Evolutionary conservation across 2,797 vertebrate genomes (phyloP).

Genomic region (Capromys pilorides): DNA sequence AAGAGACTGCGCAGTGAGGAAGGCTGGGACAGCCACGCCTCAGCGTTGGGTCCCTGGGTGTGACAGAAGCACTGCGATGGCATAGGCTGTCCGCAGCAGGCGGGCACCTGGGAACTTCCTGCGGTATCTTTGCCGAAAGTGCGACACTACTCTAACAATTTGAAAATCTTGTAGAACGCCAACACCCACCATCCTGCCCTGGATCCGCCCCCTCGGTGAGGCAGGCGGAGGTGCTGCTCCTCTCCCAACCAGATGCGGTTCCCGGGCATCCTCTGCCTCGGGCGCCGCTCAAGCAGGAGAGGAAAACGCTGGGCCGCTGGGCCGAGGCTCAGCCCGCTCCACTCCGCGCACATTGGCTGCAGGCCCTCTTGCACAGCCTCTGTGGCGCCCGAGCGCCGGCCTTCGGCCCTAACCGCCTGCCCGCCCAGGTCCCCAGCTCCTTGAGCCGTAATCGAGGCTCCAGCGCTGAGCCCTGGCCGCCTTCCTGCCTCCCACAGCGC

Average conservation of each 20-base stretch:
- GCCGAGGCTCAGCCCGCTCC: not conserved
- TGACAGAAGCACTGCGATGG: not conserved
- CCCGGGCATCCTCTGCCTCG: not conserved
- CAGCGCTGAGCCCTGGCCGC: not conserved
- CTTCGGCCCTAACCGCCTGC: too few relatives aligned
- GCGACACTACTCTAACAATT: not conserved
- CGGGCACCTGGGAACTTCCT: not conserved
- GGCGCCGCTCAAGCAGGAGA: not conserved
- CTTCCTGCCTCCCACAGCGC: not conserved
- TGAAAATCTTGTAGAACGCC: not conserved
- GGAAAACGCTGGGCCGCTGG: not conserved
- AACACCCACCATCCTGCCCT: not conserved
- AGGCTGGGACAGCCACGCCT: not conserved
- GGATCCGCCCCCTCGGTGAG: not conserved
- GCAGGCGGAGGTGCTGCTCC: too few relatives aligned
- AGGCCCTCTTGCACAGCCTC: not conserved
- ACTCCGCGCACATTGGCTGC: not conserved
- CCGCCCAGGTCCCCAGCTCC: not conserved
- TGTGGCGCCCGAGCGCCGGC: too few relatives aligned
- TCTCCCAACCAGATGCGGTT: fast-evolving
- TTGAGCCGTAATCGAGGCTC: too few relatives aligned
- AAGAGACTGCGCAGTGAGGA: not conserved
- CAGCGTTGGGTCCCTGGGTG: not conserved
- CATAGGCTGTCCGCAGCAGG: not conserved
- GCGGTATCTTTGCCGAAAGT: not conserved